Base-by-base conservation (phyloP, 2,888 invertebrate species). In the Oscheius sp. region DNA sequence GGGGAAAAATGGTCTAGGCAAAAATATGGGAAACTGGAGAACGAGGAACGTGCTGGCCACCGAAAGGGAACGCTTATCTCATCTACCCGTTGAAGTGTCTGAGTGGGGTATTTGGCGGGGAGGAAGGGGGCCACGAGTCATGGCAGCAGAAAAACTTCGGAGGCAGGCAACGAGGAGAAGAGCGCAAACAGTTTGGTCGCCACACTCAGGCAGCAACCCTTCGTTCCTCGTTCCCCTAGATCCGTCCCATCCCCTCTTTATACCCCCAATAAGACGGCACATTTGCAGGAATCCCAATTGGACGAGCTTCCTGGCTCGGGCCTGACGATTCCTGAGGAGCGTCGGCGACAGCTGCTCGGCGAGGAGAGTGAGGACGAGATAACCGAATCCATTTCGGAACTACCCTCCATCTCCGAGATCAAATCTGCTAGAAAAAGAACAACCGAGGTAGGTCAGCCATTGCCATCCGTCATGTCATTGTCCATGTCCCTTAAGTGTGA, bases 371-470 rank as follows among this genome's bases (percentile, higher is more conserved):
- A 83, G 45, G 84, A 84, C 61, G 84, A 86, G 73, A 73, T 82
- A 73, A 80, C 85, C 27, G 86, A 87, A 73, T 79, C 79, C 61
- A 86, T 86, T 71, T 86, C 85, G 45, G 86, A 86, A 71, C 77
- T 86, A 46, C 86, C 86, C 15, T 83, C 84, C 33, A 79, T 84
- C 69, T 77, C 75, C 70, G 75, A 76, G 53, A 63, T 70, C 27
- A 75, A 70, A 63, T 37, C n/a, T 39, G 45, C 25, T 23, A 33
- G 64, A 23, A n/a, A n/a, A n/a, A 58, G 31, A 31, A 61, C 33
- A 34, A 48, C 48, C 23, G 50, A 52, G 64, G 64, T 64, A 31
- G 29, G 64, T 17, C 50, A 8, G n/a, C n/a, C n/a, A n/a, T n/a
- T n/a, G n/a, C n/a, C n/a, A n/a, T n/a, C n/a, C n/a, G n/a, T n/a